Conservation (phyloP, 2,888 invertebrate species). For the Tethea ocularis region DNA sequence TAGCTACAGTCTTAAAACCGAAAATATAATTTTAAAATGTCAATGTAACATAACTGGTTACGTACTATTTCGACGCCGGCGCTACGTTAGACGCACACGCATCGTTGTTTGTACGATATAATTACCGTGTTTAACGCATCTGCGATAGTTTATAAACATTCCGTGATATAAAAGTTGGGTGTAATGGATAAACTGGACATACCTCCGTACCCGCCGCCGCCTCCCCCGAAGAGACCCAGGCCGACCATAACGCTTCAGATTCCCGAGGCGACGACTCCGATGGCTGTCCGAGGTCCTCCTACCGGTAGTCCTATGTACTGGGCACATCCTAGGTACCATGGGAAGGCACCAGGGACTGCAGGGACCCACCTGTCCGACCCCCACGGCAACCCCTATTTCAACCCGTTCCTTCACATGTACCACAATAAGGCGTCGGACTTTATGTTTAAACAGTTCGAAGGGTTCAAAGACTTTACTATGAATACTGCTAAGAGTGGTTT, state of each 20-base stretch:
- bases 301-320: conserved; percentile 54
- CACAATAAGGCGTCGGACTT: conserved; percentile 89
- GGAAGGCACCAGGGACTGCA: conserved; percentile 58
- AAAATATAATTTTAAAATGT: conserved; percentile 46
- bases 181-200: conserved; percentile 58
- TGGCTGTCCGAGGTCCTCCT: conserved; percentile 47
- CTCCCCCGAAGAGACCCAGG: conserved; percentile 61
- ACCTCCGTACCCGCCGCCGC: conserved; percentile 70
- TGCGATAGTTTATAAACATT: conserved; percentile 26
- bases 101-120: conserved; percentile 15
- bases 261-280: conserved; percentile 50
- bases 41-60: conserved; percentile 36
- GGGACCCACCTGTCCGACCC: conserved; percentile 66
- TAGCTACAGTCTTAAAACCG: conserved; percentile 31
- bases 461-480: conserved; percentile 89
- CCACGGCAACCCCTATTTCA: conserved; percentile 63
- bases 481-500: conserved; percentile 89
- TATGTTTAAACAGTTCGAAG: conserved; percentile 91
- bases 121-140: conserved; percentile 6
- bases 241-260: conserved; percentile 82
- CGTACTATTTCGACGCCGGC: conserved; percentile 58
- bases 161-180: conserved; percentile 18
- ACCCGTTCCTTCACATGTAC: conserved; percentile 79
- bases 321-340: conserved; percentile 53
- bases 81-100: conserved; percentile 31